Base-by-base conservation (phyloP, 92 coral and sea anemone species). In the Heliopora coerulea region DNA sequence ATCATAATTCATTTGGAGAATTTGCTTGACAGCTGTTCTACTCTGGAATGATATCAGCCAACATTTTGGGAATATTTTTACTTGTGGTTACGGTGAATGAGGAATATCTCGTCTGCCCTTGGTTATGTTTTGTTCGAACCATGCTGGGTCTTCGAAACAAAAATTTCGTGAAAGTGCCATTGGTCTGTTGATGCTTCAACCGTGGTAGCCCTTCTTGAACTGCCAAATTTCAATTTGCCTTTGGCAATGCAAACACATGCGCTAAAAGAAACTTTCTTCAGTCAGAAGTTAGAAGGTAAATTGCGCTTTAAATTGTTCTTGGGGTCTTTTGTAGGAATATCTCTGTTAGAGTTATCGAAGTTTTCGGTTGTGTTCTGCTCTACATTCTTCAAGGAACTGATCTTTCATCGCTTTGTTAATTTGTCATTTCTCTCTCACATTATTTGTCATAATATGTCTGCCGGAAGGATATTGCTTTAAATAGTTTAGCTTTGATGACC, bases 51-150 rank as follows among this genome's bases (percentile, higher is more conserved):
- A 56, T 35, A 44, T 67, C 74, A 46, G 74, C 29, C 7, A 32
- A 63, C 70, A 40, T 63, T 67, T 67, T 49, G 12, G 26, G 39
- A 67, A 67, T 67, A 67, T 67, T 67, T 67, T 24, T 4, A 67
- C 59, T 58, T 67, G 74, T 46, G 74, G 74, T 49, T 44, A 12
- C 37, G 39, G 19, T 11, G 57, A 26, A 12, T 15, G 74, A 25
- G 12, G 15, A 37, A 35, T 25, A 67, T 44, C 48, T 67, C 58
- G 26, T 67, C n/a, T 67, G 74, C 74, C 59, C 18, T 17, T 46
- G 59, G 2, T 18, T 15, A 13, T 67, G 58, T 67, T 67, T 29
- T 49, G 49, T 29, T 19, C 25, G 54, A 44, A 27, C 27, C 74
- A 44, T 42, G 74, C 59, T 48, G 74, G 17, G 74, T n/a, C 19